Evolutionary conservation across 1,140 invertebrate species (phyloP), one percentile per base, ranked within the genome.

Genomic region (Achroia grisella): DNA sequence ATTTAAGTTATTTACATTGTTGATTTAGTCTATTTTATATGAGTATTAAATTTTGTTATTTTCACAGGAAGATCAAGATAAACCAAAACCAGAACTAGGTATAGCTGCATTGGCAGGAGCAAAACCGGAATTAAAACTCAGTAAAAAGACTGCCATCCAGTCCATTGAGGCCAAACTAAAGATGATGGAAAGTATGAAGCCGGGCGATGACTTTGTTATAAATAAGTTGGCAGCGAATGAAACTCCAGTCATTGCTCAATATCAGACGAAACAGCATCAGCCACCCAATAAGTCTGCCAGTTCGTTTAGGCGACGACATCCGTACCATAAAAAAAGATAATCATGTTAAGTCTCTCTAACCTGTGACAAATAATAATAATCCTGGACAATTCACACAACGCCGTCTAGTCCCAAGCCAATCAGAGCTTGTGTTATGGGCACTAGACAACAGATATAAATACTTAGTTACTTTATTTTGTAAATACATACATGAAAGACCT

Each of bases 161-260:
- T 94, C 94, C 1, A 96, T 96, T 49, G 94, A 96, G 76, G 93
- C 93, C 1, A 96, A 96, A 79, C 78, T 96, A 1, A 95, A 94
- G 62, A 82, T 92, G 61, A 92, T 95, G 89, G 90, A 93, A 52
- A 88, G 88, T 13, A 89, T 89, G 58, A 89, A 91, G 51, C 87
- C 88, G 0, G 87, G 89, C 23, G 90, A 93, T 54, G 92, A 93
- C 62, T 90, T 94, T 54, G 89, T 91, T 43, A 86, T 94, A 0
- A 93, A 93, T 57, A 91, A 91, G 58, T 86, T 91, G 12, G 84
- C 90, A 10, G 86, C 88, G 40, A 87, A 84, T 52, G 91, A 88
- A 71, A 72, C 89, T 12, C 89, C 92, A n/a, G 70, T 93, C 17
- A 90, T 93, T 33, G 76, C 88, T 29, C 88, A 91, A 44, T 91